These are phyloP conservation scores for Sthenelais limicola DNA, from an alignment of 2,888 invertebrate genomes.

Conservation along the genomic window DNA sequence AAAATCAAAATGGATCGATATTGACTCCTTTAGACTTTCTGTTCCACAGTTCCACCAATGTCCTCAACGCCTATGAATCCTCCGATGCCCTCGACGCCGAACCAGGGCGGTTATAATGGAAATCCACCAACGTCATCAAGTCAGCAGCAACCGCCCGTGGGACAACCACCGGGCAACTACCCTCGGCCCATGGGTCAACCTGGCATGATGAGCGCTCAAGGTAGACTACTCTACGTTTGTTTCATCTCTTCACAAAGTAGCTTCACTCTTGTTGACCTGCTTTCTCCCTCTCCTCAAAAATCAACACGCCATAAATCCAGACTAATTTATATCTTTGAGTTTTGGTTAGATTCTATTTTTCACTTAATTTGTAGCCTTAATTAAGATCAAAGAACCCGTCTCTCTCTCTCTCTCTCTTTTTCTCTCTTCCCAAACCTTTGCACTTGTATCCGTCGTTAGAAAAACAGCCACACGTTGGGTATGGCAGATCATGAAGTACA, in stretches of 20 bases:
- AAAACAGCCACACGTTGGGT: too few relatives aligned
- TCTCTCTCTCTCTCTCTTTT: too few relatives aligned
- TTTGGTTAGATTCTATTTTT: too few relatives aligned
- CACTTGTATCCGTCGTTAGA: too few relatives aligned
- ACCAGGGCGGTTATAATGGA: slow-evolving; percentile 10
- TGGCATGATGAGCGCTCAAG: slow-evolving; percentile 31
- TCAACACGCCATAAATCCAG: too few relatives aligned
- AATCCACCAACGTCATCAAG: slow-evolving; percentile 8
- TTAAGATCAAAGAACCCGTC: too few relatives aligned
- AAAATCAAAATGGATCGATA: too few relatives aligned
- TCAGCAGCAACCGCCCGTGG: slow-evolving; percentile 30
- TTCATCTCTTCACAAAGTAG: not conserved
- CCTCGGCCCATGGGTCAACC: slow-evolving; percentile 24
- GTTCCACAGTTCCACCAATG: slow-evolving; percentile 28
- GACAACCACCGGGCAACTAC: not conserved
- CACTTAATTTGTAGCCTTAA: too few relatives aligned
- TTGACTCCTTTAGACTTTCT: too few relatives aligned
- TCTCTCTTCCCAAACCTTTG: too few relatives aligned
- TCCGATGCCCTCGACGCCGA: not conserved
- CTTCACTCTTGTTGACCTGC: not conserved
- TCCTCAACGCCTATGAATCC: slow-evolving; percentile 20
- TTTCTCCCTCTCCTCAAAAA: not conserved
- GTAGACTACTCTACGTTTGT: not conserved
- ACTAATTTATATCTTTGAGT: too few relatives aligned
- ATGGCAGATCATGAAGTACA: too few relatives aligned